Base-by-base conservation (phyloP, 1,140 invertebrate genomes). In the Notospermus geniculatus region DNA sequence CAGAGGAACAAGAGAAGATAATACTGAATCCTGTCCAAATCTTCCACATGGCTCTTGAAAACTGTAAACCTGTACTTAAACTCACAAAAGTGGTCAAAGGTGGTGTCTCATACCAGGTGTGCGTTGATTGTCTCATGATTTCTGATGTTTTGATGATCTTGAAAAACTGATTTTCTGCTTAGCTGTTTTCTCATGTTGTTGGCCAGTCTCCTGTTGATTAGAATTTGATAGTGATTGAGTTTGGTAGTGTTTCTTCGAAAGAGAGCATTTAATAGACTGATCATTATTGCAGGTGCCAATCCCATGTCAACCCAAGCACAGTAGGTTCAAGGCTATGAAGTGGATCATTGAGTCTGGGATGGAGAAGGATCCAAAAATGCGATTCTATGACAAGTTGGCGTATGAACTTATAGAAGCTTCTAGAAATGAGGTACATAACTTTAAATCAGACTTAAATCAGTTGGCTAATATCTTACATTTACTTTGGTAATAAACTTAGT, bases 11-110 rank as follows among this genome's bases (percentile, higher is more conserved):
- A 72, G 71, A 75, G 0, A 78, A 83, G 28, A 89, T 95, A 64
- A 86, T 88, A 74, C 80, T 90, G 2, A 85, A 94, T 84, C 90
- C 95, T 2, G 83, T 88, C 71, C 79, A 73, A 23, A 85, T 97
- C 54, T 86, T 97, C 50, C 82, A 90, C 67, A 83, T 83, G 73
- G 94, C 93, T n/a, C 76, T 97, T 30, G 85, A 88, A 70, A 97
- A 97, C 80, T 84, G 84, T 59, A 88, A 87, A 69, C 93, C 94
- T 2, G 68, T 94, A 13, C 57, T 78, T 2, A 62, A 66, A 0
- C 57, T 67, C 9, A 68, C 50, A 32, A 71, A 63, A 56, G 60
- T 72, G n/a, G 43, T 59, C 5, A 72, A 70, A 60, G 67, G 70
- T 53, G 75, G 56, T 22, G 87, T 89, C 2, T 88, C 82, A 2